Percentiles rank a stretch among this genome's conserved stretches.
Conservation (phyloP, 2,113 vertebrate genomes). For the Oncorhynchus nerka region DNA sequence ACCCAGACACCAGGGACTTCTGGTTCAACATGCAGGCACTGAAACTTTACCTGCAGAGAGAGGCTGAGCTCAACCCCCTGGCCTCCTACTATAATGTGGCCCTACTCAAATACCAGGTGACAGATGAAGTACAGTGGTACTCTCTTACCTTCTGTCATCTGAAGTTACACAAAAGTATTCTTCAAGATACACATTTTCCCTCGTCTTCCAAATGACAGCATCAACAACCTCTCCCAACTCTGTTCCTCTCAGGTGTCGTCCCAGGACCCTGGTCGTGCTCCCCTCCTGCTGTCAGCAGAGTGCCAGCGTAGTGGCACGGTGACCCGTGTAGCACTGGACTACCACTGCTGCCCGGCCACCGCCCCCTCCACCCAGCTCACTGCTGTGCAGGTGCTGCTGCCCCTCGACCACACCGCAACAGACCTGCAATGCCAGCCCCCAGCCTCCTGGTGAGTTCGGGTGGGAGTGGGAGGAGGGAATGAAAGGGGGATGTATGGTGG, state of each 20-base stretch:
- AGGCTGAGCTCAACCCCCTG: conserved; percentile 83
- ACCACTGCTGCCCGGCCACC: conserved; percentile 77
- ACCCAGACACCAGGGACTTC: conserved; percentile 88
- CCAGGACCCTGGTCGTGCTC: conserved; percentile 79
- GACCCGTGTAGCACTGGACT: conserved; percentile 85
- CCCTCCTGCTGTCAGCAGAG: conserved; percentile 83
- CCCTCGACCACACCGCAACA: conserved; percentile 80
- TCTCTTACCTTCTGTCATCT: too few relatives aligned
- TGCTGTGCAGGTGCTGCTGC: conserved; percentile 86
- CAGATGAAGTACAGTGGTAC: neutral
- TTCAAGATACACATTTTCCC: neutral
- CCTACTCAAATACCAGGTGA: conserved; percentile 92
- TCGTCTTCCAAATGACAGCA: neutral
- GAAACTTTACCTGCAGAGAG: conserved; percentile 82
- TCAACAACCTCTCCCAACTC: neutral
- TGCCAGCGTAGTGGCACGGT: conserved; percentile 82
- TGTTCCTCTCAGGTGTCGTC: conserved; percentile 75
- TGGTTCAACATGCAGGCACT: conserved; percentile 96
- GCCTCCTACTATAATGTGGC: conserved; percentile 92
- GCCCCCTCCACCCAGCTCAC: conserved; percentile 77
- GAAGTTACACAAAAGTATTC: too few relatives aligned
- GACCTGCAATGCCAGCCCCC: conserved; percentile 87
- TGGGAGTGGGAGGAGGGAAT: conserved; percentile 25
- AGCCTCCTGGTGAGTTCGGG: conserved; percentile 81
- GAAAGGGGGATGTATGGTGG: neutral